Conservation (phyloP, 2,797 vertebrate genomes). For the Phrynocephalus forsythii region DNA sequence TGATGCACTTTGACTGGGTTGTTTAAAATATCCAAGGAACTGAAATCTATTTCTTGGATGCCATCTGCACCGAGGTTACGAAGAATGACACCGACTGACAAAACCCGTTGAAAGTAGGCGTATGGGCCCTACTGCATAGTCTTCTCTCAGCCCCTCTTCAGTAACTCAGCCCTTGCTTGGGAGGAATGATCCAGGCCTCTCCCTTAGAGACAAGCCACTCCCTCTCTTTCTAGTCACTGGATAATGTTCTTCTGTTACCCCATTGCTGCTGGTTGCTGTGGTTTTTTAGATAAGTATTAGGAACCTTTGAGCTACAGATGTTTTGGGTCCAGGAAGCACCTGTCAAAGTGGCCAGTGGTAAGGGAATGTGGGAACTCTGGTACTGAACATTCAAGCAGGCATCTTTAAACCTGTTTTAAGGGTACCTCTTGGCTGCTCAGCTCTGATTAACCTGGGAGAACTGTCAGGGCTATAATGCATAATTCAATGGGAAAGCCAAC, state of each 20-base stretch:
- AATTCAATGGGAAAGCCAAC: neutral
- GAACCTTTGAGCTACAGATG: no score
- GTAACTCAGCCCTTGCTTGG: neutral
- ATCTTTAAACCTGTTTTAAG: no score
- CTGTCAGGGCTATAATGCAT: neutral
- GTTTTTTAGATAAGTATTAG: no score
- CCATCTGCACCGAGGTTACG: neutral
- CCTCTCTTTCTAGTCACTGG: no score
- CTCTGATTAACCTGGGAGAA: neutral
- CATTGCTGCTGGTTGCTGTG: no score
- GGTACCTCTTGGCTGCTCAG: neutral
- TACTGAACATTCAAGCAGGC: no score
- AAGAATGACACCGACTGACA: no score
- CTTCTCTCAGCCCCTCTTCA: neutral
- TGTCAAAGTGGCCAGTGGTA: no score
- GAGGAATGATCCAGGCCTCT: neutral
- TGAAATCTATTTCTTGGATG: neutral
- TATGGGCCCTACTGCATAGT: neutral
- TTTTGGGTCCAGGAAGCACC: no score
- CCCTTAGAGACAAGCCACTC: neutral
- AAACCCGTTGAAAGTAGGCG: neutral
- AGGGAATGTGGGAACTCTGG: no score
- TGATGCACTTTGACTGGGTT: neutral
- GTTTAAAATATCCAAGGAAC: no score
- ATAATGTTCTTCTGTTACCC: no score